Base-by-base conservation (phyloP, 2,797 vertebrate species). In the Chelon labrosus region DNA sequence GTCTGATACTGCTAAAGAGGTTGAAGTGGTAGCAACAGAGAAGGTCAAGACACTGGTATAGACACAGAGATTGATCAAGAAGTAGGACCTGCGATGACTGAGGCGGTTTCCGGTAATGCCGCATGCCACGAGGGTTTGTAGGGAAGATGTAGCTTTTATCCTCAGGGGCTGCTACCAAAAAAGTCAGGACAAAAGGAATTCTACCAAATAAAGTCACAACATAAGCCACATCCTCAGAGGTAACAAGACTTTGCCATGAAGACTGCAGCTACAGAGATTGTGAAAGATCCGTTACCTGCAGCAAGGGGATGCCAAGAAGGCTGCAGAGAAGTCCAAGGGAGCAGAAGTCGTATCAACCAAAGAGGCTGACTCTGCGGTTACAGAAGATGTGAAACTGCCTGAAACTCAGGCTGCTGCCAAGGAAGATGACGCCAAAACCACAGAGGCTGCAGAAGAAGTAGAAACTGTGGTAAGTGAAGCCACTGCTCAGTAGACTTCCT, bases 11-110 rank as follows among this genome's bases (percentile, higher is more conserved):
- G 2, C 25, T 52, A 31, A 82, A 77, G 44, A 52, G 27, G 44
- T 13, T 11, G 22, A 75, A 65, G 25, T 11, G 3, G 27, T 52
- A 7, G 47, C 19, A 14, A 20, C 57, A 4, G 53, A 39, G 3
- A 27, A 19, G 13, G 68, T 16, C 53, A 1, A 67, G 7, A 17
- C 5, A 22, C 3, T 22, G 22, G 22, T 27, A 11, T 49, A 17
- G 64, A 57, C 7, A n/a, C 65, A 51, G 72, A 76, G 46, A 14
- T 60, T 52, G 37, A 38, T 2, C 35, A 65, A 4, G 80, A 78
- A 47, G 62, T 42, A 0, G 57, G 80, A 58, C 22, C 70, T 53
- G n/a, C 1, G 2, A 25, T 13, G 3, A 16, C 39, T 44, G 64
- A 69, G 11, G 20, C 12, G 9, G 50, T 20, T 49, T 2, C 51